Percentiles rank a stretch among this genome's conserved stretches.
phyloP scores from a whole-genome alignment of 2,888 invertebrate species.

The Himalopsyche tibetana region DNA sequence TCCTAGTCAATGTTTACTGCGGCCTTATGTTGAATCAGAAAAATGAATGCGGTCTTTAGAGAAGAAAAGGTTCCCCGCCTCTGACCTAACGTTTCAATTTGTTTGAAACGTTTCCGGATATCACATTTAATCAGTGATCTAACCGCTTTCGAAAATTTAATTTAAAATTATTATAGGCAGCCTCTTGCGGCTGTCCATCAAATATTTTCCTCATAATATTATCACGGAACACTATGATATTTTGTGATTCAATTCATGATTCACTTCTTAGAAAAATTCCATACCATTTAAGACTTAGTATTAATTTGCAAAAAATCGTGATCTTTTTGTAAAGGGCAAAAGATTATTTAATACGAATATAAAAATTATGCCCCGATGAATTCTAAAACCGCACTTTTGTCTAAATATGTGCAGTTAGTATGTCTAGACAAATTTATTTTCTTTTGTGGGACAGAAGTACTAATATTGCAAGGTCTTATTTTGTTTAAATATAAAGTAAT shows the following conservation, averaged over 20 bases:
- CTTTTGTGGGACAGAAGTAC: not conserved
- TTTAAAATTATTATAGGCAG: too few relatives aligned
- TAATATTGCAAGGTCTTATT: not conserved
- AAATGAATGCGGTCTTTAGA: too few relatives aligned
- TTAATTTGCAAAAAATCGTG: conserved; percentile 26
- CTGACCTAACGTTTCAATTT: too few relatives aligned
- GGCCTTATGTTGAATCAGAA: too few relatives aligned
- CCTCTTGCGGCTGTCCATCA: too few relatives aligned
- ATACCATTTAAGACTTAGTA: not conserved
- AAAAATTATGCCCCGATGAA: not conserved
- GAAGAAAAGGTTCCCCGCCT: too few relatives aligned
- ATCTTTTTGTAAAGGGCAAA: not conserved
- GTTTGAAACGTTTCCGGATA: too few relatives aligned
- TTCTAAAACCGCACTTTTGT: conserved; percentile 9
- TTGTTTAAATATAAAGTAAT: not conserved
- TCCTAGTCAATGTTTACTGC: too few relatives aligned
- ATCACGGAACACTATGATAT: not conserved
- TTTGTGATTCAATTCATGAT: conserved; percentile 4
- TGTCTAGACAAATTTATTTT: not conserved
- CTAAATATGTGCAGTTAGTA: not conserved
- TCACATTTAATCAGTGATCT: too few relatives aligned
- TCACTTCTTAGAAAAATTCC: conserved; percentile 12
- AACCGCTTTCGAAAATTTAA: too few relatives aligned
- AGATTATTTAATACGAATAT: not conserved
- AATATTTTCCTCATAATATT: conserved; percentile 10